These are phyloP conservation scores for Chymomyza amoena DNA, from an alignment of 2,888 invertebrate species.

Conservation along the genomic window DNA sequence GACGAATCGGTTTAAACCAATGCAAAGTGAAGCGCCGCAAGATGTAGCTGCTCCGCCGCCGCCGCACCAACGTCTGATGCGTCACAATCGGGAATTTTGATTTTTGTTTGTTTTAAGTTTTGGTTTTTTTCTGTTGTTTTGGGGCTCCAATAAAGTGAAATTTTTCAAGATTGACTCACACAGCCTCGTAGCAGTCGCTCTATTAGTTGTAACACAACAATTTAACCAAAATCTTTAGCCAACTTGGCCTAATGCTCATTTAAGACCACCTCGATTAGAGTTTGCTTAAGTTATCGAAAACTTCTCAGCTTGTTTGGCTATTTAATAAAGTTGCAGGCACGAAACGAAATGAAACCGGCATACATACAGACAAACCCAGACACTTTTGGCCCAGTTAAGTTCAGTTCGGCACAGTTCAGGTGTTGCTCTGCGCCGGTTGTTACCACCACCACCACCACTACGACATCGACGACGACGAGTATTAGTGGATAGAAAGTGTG, in stretches of 20 bases:
- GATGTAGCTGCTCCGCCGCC: too few relatives aligned
- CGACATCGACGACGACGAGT: conserved; percentile 17
- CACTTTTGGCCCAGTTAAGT: conserved; percentile 18
- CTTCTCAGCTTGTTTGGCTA: not conserved
- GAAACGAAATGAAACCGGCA: too few relatives aligned
- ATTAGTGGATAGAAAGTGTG: conserved; percentile 62
- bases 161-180: conserved; percentile 56
- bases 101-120: not conserved
- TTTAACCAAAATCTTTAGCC: not conserved
- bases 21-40: too few relatives aligned
- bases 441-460: not conserved
- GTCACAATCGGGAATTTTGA: not conserved
- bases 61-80: not conserved
- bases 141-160: conserved; percentile 56
- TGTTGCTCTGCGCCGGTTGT: not conserved
- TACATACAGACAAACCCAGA: not conserved
- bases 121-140: not conserved
- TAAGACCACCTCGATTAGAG: not conserved
- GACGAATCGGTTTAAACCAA: conserved; percentile 25
- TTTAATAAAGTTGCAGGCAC: too few relatives aligned
- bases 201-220: not conserved
- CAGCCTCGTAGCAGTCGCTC: not conserved
- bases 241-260: not conserved
- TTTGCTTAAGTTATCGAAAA: not conserved
- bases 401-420: conserved; percentile 17